A percentile compares a stretch with the other conserved stretches of the same genome.
These are phyloP conservation scores for Lipotes vexillifer DNA, from an alignment of 2,113 vertebrate species.

Conservation along the genomic window DNA sequence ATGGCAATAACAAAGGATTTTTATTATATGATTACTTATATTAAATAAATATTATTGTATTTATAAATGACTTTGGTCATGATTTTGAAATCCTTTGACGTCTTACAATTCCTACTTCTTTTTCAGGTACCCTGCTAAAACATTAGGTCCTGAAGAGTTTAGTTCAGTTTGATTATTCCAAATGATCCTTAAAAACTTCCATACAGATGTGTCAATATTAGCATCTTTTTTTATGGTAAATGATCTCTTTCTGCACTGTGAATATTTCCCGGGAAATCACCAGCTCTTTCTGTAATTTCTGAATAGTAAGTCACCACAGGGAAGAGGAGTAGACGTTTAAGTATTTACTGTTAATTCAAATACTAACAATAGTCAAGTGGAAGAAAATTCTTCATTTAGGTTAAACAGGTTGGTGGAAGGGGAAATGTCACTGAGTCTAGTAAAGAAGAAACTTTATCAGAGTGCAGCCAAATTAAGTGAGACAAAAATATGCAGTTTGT, in stretches of 20 bases:
- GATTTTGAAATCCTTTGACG: neutral
- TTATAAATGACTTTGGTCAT: neutral
- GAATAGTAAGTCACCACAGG: neutral
- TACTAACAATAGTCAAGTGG: neutral
- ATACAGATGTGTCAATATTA: neutral
- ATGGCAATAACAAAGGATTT: neutral
- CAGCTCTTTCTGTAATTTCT: neutral
- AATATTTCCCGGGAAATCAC: constrained; percentile 34
- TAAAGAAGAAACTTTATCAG: constrained; percentile 39
- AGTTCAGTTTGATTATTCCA: neutral
- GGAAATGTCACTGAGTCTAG: neutral
- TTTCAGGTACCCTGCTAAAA: neutral
- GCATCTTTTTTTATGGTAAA: neutral
- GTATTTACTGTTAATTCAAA: constrained; percentile 45
- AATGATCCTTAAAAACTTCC: neutral
- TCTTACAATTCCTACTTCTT: neutral
- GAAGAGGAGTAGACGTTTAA: constrained; percentile 2
- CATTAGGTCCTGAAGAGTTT: neutral
- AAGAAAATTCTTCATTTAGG: constrained; percentile 22
- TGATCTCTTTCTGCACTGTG: neutral
- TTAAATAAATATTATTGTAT: neutral
- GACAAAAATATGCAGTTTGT: constrained; percentile 41
- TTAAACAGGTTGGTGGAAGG: neutral
- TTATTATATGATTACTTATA: neutral
- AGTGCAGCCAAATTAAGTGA: neutral